Percentiles rank a stretch among this genome's conserved stretches.
Evolutionary conservation across 2,113 vertebrate genomes (phyloP).

Genomic region (Lophotis ruficrista): DNA sequence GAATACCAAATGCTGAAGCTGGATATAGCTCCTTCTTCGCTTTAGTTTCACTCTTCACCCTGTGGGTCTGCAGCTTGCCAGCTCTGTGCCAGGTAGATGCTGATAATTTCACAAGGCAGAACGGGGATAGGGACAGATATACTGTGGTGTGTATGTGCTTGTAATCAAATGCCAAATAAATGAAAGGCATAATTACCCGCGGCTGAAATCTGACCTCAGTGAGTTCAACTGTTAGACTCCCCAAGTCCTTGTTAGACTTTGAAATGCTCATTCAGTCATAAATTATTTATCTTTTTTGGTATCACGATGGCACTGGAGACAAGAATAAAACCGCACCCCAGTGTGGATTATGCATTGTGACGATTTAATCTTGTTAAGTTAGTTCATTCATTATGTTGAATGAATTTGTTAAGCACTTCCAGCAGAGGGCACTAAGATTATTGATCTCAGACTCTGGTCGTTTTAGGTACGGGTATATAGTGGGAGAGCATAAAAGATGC

Average conservation of each 20-base stretch:
- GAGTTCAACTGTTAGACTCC: neutral
- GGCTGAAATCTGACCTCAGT: neutral
- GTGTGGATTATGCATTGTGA: neutral
- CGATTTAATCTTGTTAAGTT: neutral
- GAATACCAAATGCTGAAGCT: slow-evolving; percentile 59
- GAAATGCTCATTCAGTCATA: neutral
- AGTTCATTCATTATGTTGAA: neutral
- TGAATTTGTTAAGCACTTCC: neutral
- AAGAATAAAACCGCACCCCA: neutral
- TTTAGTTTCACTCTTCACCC: neutral
- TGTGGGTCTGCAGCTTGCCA: neutral
- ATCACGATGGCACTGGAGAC: neutral
- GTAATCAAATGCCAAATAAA: neutral
- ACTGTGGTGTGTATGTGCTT: neutral
- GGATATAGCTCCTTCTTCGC: neutral
- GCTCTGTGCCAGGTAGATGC: neutral
- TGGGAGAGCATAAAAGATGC: neutral
- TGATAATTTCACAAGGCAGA: neutral
- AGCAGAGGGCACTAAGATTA: slow-evolving; percentile 63
- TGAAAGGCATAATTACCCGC: neutral
- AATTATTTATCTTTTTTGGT: neutral
- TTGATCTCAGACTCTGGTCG: neutral
- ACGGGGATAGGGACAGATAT: neutral
- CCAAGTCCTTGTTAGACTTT: neutral
- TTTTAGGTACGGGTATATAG: rapidly evolving